Conservation (phyloP, 2,113 vertebrate genomes). For the Alaudala cheleensis region DNA sequence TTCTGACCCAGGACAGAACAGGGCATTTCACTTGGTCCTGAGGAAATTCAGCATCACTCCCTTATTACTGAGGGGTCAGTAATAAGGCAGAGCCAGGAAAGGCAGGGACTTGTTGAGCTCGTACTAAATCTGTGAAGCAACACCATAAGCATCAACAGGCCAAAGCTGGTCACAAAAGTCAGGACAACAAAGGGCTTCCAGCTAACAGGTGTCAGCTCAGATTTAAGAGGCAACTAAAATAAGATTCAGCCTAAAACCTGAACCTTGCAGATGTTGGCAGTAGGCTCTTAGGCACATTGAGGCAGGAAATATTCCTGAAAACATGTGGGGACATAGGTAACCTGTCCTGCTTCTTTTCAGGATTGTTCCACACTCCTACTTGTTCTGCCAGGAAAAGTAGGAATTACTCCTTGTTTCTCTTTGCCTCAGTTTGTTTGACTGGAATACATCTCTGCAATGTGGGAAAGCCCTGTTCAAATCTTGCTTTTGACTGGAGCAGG, state of each 20-base stretch:
- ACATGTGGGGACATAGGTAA: accelerated
- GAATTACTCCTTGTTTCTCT: neutral
- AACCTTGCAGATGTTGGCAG: neutral
- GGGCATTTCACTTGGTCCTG: neutral
- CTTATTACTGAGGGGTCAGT: neutral
- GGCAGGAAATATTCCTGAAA: neutral
- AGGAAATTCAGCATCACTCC: neutral
- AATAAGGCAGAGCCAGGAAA: neutral
- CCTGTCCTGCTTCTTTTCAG: neutral
- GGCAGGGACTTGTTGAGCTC: neutral
- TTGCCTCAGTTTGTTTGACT: neutral
- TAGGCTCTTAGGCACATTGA: neutral
- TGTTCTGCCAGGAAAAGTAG: neutral
- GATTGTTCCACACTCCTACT: neutral
- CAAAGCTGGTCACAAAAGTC: neutral
- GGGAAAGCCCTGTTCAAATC: neutral
- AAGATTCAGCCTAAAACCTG: neutral
- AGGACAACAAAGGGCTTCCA: neutral
- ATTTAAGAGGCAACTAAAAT: neutral
- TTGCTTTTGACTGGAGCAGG: neutral
- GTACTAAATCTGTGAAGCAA: neutral
- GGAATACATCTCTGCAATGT: neutral
- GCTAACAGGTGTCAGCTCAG: neutral
- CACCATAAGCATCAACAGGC: neutral
- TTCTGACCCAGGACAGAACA: neutral